A percentile compares a stretch with the other conserved stretches of the same genome.
phyloP scores from a whole-genome alignment of 2,888 invertebrate species.

The Agrochola litura region DNA sequence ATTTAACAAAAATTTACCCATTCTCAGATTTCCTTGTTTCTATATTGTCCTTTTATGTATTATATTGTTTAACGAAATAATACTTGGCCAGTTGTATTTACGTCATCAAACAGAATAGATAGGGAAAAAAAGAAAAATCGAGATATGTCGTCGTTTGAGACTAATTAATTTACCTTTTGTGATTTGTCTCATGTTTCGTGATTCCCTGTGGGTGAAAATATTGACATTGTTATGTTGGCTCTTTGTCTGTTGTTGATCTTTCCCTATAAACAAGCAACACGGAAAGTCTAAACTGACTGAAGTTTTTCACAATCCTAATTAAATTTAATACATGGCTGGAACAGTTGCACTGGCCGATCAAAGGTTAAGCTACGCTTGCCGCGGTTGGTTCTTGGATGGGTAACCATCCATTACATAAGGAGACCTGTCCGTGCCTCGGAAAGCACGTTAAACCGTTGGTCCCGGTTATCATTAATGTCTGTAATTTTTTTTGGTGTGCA shows the following conservation, averaged over 20 bases:
- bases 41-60: neutral
- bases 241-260: neutral
- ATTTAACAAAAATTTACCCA: neutral
- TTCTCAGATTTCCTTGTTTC: neutral
- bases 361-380: neutral
- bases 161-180: slow-evolving; percentile 31
- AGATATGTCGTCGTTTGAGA: slow-evolving; percentile 14
- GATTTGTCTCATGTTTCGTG: slow-evolving; percentile 25
- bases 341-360: neutral
- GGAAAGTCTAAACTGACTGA: neutral
- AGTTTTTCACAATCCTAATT: neutral
- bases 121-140: neutral
- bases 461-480: too few relatives aligned
- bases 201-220: slow-evolving; percentile 30
- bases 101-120: slow-evolving; percentile 6
- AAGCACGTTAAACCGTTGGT: neutral
- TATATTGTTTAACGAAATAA: neutral
- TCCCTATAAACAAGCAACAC: slow-evolving; percentile 5
- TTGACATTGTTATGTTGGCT: slow-evolving; percentile 9
- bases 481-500: too few relatives aligned
- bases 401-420: neutral
- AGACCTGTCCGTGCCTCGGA: neutral
- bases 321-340: neutral
- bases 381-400: neutral
- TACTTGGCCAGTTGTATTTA: neutral